Conservation (phyloP, 2,888 invertebrate species). For the Troglohyphantes excavatus region DNA sequence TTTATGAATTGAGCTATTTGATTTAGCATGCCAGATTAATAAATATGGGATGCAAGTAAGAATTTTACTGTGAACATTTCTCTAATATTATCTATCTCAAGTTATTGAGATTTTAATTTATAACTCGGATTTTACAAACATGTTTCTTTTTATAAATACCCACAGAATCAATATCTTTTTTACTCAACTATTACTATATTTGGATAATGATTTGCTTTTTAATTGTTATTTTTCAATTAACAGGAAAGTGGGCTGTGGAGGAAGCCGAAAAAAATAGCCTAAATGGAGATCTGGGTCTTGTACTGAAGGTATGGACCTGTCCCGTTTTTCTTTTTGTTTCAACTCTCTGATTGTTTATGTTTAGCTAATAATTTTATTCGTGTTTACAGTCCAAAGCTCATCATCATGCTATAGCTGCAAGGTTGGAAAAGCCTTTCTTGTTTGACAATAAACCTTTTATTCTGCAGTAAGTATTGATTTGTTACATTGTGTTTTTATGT, state of each 20-base stretch:
- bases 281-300: constrained; percentile 92
- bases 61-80: no score
- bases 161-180: no score
- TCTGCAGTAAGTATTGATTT: constrained; percentile 88
- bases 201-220: no score
- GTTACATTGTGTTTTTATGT: constrained; percentile 1
- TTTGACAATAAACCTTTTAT: constrained; percentile 91
- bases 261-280: constrained; percentile 90
- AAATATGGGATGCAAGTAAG: no score
- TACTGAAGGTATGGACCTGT: constrained; percentile 86
- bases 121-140: no score
- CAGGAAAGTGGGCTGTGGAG: constrained; percentile 88
- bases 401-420: constrained; percentile 95
- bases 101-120: no score
- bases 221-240: background rate
- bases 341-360: background rate
- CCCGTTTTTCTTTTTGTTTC: background rate
- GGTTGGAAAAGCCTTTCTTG: constrained; percentile 89
- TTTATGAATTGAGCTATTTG: no score
- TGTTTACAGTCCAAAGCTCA: constrained; percentile 90
- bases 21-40: no score
- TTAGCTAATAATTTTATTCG: background rate
- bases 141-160: no score
- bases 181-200: no score
- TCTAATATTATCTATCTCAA: no score